phyloP scores from a whole-genome alignment of 2,888 invertebrate species.

The Conchocele bisecta region DNA sequence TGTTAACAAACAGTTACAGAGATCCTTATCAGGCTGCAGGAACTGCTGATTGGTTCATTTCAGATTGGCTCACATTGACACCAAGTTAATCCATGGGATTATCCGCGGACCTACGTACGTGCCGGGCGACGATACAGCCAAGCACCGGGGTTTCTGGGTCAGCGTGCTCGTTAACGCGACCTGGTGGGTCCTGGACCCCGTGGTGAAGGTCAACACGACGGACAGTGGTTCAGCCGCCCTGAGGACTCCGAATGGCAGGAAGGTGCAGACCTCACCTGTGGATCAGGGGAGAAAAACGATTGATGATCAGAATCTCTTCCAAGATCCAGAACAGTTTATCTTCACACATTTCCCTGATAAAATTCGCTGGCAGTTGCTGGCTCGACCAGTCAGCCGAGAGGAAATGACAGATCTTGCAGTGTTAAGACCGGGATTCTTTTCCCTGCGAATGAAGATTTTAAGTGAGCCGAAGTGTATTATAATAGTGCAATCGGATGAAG shows the following conservation, averaged over 20 bases:
- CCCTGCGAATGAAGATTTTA: conserved; percentile 27
- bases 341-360: conserved; percentile 50
- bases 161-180: conserved; percentile 40
- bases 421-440: conserved; percentile 36
- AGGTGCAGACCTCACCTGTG: no score
- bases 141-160: conserved; percentile 40
- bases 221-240: no score
- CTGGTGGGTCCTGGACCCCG: conserved; percentile 49
- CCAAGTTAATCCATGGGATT: conserved; percentile 43
- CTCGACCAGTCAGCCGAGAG: conserved; percentile 30
- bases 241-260: no score
- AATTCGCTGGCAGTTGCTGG: conserved; percentile 52
- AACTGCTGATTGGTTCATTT: conserved; percentile 1
- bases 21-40: not conserved
- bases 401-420: conserved; percentile 42
- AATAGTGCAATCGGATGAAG: conserved; percentile 5
- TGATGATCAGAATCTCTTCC: conserved; percentile 27
- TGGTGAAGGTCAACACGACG: conserved; percentile 6
- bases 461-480: conserved; percentile 26
- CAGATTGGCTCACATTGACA: conserved; percentile 42
- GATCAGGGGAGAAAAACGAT: no score
- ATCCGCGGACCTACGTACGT: conserved; percentile 28
- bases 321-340: conserved; percentile 50
- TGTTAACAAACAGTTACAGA: no score
- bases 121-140: conserved; percentile 25